Evolutionary conservation across 2,888 invertebrate genomes (phyloP), one percentile per base, ranked within the genome.

Genomic region (Cheilosia vernalis): DNA sequence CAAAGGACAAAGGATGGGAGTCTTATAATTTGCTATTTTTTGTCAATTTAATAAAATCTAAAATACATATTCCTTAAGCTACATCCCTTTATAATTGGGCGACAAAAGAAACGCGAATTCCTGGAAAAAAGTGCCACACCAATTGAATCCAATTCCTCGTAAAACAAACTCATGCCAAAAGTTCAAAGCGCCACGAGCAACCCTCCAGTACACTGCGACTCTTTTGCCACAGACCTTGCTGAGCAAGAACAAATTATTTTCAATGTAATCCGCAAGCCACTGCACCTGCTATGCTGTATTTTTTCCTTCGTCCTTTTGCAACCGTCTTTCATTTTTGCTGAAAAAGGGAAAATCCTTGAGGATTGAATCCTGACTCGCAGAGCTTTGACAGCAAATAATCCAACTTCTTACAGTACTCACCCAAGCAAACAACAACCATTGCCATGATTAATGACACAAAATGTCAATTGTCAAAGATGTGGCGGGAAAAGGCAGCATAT

Each of bases 381-480:
- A 17, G 70, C 78, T 72, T 70, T 79, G 70, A 64, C 63, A 72
- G 70, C 61, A 79, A 70, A 79, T 72, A 79, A 79, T 79, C 78
- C 78, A 30, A 70, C 78, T 42, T 64, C 72, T 79, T 64, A 70
- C 70, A 53, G 58, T 49, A 56, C 37, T 78, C 58, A 63, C 42
- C 67, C 27, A 42, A 78, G 69, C 70, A 56, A 69, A 70, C 69
- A 78, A 56, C 69, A 78, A 69, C 69, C 69, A 56, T 78, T 66
- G 66, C 51, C 60, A 55, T 84, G 79, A 80, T 80, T 80, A 84
- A 84, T 84, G 84, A 60, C 33, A 74, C 47, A 74, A 79, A 80
- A 80, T 80, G 74, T 84, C 84, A 84, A 51, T 76, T 84, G 69
- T 80, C 79, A 84, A 53, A 66, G 73, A 72, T 69, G 53, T 15